phyloP scores from a whole-genome alignment of 2,113 vertebrate genomes.

The Ictalurus furcatus region DNA sequence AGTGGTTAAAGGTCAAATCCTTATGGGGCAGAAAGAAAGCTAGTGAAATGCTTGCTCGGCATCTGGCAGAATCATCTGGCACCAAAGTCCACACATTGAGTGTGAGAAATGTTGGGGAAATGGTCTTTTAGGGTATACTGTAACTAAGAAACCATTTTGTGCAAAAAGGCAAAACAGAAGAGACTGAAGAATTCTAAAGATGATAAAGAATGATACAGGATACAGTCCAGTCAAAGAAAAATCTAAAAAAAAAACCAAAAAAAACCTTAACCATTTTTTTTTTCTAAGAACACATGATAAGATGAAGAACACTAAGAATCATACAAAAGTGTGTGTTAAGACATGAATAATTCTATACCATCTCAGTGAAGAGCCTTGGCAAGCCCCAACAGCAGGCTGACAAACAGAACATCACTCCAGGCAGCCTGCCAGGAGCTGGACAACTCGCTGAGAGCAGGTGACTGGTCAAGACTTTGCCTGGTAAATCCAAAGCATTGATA shows the following conservation, averaged over 20 bases:
- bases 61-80: slow-evolving; percentile 21
- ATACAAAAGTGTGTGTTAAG: too few relatives aligned
- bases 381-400: not conserved
- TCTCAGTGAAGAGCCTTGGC: not conserved
- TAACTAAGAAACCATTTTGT: not conserved
- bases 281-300: not conserved
- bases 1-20: slow-evolving; percentile 15
- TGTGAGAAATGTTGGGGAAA: not conserved
- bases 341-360: not conserved
- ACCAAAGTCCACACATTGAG: not conserved
- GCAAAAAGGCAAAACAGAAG: not conserved
- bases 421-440: too few relatives aligned
- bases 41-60: slow-evolving; percentile 16
- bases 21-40: slow-evolving; percentile 22
- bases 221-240: not conserved
- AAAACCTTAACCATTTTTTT: not conserved
- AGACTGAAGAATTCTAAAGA: not conserved
- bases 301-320: too few relatives aligned
- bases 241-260: too few relatives aligned
- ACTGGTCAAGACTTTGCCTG: too few relatives aligned
- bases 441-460: too few relatives aligned
- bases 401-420: not conserved
- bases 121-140: not conserved
- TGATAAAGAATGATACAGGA: not conserved
- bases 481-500: not conserved